Base-by-base conservation (phyloP, 2,797 vertebrate species). In the Phoxinus dragarum region DNA sequence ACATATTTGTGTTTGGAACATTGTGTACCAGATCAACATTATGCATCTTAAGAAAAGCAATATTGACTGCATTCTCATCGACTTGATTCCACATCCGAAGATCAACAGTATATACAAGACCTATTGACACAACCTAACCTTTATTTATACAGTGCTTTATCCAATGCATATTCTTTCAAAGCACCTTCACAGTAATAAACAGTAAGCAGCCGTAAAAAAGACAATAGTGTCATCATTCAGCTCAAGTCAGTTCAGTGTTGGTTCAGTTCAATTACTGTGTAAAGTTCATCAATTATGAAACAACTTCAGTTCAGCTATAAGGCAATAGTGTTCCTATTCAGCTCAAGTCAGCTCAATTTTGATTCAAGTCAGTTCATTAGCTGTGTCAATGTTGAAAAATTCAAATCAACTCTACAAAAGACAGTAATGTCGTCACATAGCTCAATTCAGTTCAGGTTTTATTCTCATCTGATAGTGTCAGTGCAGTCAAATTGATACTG, bases 1-100 rank as follows among this genome's bases (percentile, higher is more conserved):
- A 76, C 16, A 40, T 52, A 31, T 84, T 56, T 66, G 27, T 54
- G 36, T 67, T 68, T 71, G 86, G 49, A 61, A 34, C 38, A 80
- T 56, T 56, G 27, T 54, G 44, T 34, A 17, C 61, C 47, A 23
- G 8, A 9, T 64, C 54, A 59, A 52, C 66, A 72, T 3, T 31
- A 34, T 49, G 31, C 40, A 14, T 73, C 68, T 79, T 34, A 23
- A 16, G n/a, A 38, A 42, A 64, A 54, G 52, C 66, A 21, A 61
- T 69, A 72, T 44, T 69, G 49, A 52, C 61, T 75, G 8, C 42
- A 64, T 74, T 42, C 11, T 74, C 61, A 34, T 54, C 6, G 59
- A 36, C 34, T 4, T 27, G 19, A 42, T 59, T 59, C 21, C n/a
- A 54, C 27, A 44, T 17, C 31, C 10, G 14, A 54, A n/a, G 21